Conservation (phyloP, 2,888 invertebrate species). For the Nasonia oneida region DNA sequence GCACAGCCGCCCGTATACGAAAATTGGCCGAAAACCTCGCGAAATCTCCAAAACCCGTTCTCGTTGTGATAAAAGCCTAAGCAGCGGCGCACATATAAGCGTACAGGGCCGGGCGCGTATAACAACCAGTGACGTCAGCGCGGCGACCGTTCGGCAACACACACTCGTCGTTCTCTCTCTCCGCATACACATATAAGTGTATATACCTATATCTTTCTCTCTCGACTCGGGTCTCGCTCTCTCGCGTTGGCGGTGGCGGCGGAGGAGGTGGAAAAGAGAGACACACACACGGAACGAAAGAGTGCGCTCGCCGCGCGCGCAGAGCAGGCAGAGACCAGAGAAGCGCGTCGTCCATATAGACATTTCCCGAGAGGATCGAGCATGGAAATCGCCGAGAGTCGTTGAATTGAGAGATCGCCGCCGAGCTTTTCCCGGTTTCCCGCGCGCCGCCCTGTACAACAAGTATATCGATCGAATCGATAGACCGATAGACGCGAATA, state of each 20-base stretch:
- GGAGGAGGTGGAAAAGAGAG: slow-evolving; percentile 13
- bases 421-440: slow-evolving; percentile 3
- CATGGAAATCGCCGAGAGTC: slow-evolving; percentile 54
- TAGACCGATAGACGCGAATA: background rate
- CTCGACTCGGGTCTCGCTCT: background rate
- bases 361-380: slow-evolving; percentile 49
- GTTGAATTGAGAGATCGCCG: background rate
- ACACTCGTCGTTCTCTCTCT: background rate
- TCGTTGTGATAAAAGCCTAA: slow-evolving; percentile 51
- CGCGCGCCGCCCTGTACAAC: background rate
- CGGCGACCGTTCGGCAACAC: background rate
- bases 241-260: background rate
- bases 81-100: background rate
- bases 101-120: background rate
- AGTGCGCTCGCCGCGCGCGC: slow-evolving; percentile 25
- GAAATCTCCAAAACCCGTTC: background rate
- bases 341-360: slow-evolving; percentile 38
- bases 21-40: background rate
- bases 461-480: no score
- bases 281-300: background rate
- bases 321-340: background rate
- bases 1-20: no score
- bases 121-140: slow-evolving; percentile 56
- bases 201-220: background rate
- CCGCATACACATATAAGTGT: background rate